phyloP scores from a whole-genome alignment of 2,113 vertebrate species.

The Pseudorectes ferrugineus region DNA sequence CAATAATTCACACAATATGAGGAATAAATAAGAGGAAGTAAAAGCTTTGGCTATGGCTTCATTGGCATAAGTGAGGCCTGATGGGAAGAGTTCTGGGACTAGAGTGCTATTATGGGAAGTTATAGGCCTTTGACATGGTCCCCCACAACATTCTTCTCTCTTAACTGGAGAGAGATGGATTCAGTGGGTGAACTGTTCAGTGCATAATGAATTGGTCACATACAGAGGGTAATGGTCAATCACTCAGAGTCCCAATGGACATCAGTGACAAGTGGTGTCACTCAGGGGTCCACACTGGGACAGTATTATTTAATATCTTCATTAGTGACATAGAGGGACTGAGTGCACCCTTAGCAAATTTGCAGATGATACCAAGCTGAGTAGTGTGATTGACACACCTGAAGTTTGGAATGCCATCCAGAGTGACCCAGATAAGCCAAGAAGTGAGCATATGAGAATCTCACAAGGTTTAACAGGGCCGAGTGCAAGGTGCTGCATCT shows the following conservation, averaged over 20 bases:
- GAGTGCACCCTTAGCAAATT: not conserved
- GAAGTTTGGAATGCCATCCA: not conserved
- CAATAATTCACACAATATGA: not conserved
- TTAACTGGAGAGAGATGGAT: not conserved
- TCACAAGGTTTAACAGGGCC: not conserved
- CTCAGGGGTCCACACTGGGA: not conserved
- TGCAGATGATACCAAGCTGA: not conserved
- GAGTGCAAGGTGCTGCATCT: not conserved
- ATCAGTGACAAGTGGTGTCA: too few relatives aligned
- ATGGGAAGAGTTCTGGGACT: not conserved
- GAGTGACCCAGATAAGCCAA: fast-evolving
- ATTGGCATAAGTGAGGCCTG: not conserved
- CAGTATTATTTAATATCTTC: not conserved
- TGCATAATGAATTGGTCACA: too few relatives aligned
- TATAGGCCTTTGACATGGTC: not conserved
- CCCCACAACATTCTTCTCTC: not conserved
- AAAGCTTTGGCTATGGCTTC: not conserved
- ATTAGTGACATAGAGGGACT: not conserved
- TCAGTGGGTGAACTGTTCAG: not conserved
- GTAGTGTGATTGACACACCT: too few relatives aligned
- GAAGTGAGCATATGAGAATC: not conserved
- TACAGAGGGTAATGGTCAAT: not conserved
- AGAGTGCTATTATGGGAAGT: not conserved
- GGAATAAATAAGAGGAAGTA: not conserved
- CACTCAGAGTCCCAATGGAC: not conserved